Percentiles rank a stretch among this genome's conserved stretches.
Evolutionary conservation across 1,140 invertebrate genomes (phyloP).

Genomic region (Temnothorax longispinosus): DNA sequence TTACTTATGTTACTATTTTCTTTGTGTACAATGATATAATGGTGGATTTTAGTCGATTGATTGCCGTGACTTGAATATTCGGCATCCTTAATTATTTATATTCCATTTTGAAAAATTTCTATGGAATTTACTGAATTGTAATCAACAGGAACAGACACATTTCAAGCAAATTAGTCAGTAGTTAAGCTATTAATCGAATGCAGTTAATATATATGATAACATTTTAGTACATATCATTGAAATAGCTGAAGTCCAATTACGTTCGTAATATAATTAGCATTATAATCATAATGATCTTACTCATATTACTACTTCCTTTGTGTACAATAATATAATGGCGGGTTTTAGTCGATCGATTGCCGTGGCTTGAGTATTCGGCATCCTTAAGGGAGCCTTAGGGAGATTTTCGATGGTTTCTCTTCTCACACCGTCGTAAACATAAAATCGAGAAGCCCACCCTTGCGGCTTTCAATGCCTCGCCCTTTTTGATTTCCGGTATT

Average conservation of each 20-base stretch:
- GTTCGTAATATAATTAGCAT: background rate
- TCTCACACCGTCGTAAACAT: slow-evolving; percentile 50
- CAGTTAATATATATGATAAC: background rate
- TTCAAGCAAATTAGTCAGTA: background rate
- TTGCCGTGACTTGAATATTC: background rate
- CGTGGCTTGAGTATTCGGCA: background rate
- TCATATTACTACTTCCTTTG: background rate
- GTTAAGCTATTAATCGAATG: background rate
- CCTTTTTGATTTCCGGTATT: slow-evolving; percentile 78
- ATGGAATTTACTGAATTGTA: background rate
- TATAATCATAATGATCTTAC: slow-evolving; percentile 8
- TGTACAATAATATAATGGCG: too few species aligned
- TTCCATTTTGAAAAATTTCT: background rate
- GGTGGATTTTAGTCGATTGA: slow-evolving; percentile 3
- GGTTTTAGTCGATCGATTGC: slow-evolving; percentile 10
- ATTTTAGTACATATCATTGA: background rate
- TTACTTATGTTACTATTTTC: background rate
- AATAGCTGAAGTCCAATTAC: slow-evolving; percentile 4
- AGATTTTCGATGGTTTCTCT: slow-evolving; percentile 53
- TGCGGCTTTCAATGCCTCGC: slow-evolving; percentile 71
- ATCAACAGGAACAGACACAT: background rate
- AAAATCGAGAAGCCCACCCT: slow-evolving; percentile 57
- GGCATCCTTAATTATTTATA: slow-evolving; percentile 1
- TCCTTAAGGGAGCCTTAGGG: background rate
- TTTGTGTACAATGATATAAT: background rate